Evolutionary conservation across 2,888 invertebrate species (phyloP), one percentile per base, ranked within the genome.

Genomic region (Pseudococcus jackbeardsleyi): DNA sequence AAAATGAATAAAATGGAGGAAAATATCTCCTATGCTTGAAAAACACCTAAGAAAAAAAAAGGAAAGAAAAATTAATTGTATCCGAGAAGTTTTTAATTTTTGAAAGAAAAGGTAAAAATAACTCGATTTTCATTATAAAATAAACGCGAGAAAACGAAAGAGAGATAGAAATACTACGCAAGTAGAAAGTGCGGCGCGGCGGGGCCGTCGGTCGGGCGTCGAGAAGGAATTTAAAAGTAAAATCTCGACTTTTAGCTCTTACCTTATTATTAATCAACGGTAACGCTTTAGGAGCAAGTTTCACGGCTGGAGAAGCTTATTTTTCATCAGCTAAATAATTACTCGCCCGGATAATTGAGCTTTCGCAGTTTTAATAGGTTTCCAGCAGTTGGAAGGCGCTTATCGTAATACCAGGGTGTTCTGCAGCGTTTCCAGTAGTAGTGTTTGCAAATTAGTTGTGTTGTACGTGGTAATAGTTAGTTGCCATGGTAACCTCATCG

Each of bases 341-440:
- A 87, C 79, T 87, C 87, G 87, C 26, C 79, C 87, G 87, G 54
- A 87, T 87, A 87, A 87, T 87, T 87, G 87, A 87, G 87, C 87
- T 87, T 87, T 87, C 87, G 79, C 79, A 87, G 87, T 87, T 87
- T 87, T 87, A 87, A 87, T 87, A 87, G 87, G 87, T 87, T 87
- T 79, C 79, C 39, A 87, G 87, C 87, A 87, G 87, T 87, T 79
- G 79, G 87, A 87, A 87, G 87, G 79, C 87, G 87, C 87, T 87
- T 87, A 87, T 87, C 87, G 87, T 87, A 87, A 87, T 87, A 87
- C 87, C 72, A 87, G 79, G 87, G 79, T 87, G 87, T 87, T 87
- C 77, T 87, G 87, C 87, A 87, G 87, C 87, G 79, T 87, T 87
- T 87, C 77, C 87, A 87, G 54, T 50, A 87, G 87, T 79, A 87